Base-by-base conservation (phyloP, 2,113 vertebrate species). In the Pristiophorus japonicus region DNA sequence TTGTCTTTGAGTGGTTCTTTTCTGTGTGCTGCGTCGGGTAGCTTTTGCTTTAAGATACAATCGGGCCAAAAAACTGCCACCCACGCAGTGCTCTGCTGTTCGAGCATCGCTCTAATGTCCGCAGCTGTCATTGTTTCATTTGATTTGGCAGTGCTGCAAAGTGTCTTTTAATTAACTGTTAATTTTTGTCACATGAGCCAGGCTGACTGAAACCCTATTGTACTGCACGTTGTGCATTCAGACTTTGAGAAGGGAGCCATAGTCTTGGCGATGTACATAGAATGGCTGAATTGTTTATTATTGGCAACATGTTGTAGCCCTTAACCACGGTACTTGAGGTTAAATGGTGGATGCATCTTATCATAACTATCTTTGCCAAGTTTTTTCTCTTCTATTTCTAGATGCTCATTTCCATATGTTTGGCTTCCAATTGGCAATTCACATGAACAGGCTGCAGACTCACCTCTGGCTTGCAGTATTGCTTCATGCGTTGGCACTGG, bases 151-250 rank as follows among this genome's bases (percentile, higher is more conserved):
- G 98, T 97, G 96, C 95, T 97, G 97, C 97, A 97, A 98, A 98
- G 97, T 96, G 96, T 96, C 97, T 97, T 98, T 98, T 96, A 98
- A 98, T 98, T 98, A 97, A 97, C 97, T 97, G 96, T 91, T 95
- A 96, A 51, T 95, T 84, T 0, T 87, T 34, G 95, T 95, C 91
- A 95, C 30, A 51, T 96, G 96, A 96, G 96, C 95, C 95, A 11
- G 96, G 95, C 96, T 96, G 96, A 95, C 96, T 96, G 96, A 96
- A 94, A 91, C 94, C 96, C 20, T 67, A 20, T 70, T 51, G 59
- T 63, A 65, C 30, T 88, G 18, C 18, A 63, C 88, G 24, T 4
- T 95, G 1, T 91, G 27, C 62, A 30, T 18, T 62, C 96, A 73
- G 66, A 30, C 42, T 16, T 8, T 70, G 66, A 73, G 10, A 24